A percentile compares a stretch with the other conserved stretches of the same genome.
These are phyloP conservation scores for Baccha elongata DNA, from an alignment of 2,888 invertebrate genomes.

Conservation along the genomic window DNA sequence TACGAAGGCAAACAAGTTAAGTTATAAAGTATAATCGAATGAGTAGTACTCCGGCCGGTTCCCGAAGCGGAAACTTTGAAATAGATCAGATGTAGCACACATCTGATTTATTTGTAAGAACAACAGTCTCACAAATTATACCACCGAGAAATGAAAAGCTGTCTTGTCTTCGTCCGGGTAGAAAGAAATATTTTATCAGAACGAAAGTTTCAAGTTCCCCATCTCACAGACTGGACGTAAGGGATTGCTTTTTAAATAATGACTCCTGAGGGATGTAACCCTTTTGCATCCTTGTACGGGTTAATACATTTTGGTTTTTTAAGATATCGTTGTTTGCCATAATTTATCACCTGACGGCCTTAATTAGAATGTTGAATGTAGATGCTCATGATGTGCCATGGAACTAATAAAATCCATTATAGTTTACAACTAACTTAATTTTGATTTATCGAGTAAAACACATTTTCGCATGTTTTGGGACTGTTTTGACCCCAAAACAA, in stretches of 20 bases:
- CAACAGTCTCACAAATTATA: slow-evolving; percentile 62
- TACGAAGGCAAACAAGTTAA: slow-evolving; percentile 61
- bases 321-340: slow-evolving; percentile 53
- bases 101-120: slow-evolving; percentile 62
- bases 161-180: slow-evolving; percentile 24
- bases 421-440: slow-evolving; percentile 50
- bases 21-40: slow-evolving; percentile 59
- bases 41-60: slow-evolving; percentile 20
- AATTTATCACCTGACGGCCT: slow-evolving; percentile 65
- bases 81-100: slow-evolving; percentile 15
- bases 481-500: not conserved
- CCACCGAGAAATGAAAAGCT: slow-evolving; percentile 56
- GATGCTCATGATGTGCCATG: slow-evolving; percentile 32
- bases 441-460: slow-evolving; percentile 47
- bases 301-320: slow-evolving; percentile 57
- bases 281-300: slow-evolving; percentile 57
- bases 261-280: slow-evolving; percentile 67
- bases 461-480: not conserved
- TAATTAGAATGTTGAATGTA: slow-evolving; percentile 50
- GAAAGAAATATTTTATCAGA: slow-evolving; percentile 36
- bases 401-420: slow-evolving; percentile 68
- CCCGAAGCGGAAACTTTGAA: slow-evolving; percentile 35
- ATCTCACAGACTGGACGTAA: slow-evolving; percentile 65
- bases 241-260: slow-evolving; percentile 70
- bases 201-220: slow-evolving; percentile 57